Evolutionary conservation across 92 coral and sea anemone genomes (phyloP), one percentile per base, ranked within the genome.

Genomic region (Porites cylindrica): DNA sequence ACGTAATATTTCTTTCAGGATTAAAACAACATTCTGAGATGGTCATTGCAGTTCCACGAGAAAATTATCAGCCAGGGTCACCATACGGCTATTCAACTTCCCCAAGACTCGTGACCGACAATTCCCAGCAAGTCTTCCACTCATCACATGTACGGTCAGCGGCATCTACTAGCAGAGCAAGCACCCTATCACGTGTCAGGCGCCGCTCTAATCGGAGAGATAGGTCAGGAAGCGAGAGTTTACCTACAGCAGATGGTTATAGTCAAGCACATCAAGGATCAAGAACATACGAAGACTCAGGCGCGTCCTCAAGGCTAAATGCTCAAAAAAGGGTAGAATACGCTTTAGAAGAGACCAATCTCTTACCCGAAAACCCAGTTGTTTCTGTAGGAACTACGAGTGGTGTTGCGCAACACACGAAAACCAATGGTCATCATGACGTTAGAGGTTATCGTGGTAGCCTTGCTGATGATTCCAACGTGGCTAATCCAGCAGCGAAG

Each of bases 1-100:
- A 8, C 8, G 17, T 69, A 6, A 18, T 17, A 23, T 58, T 82
- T n/a, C 6, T 29, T 70, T n/a, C 52, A 82, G 86, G 59, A 19
- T 47, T 2, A 18, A 70, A 76, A 70, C 86, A 82, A 5, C 70
- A 82, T 19, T 21, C 86, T 71, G 78, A 82, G 58, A 82, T 70
- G 78, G 50, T 60, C 23, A 58, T 70, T 6, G 43, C 51, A 26
- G 32, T 82, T 18, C 59, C 78, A 32, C 43, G 29, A 13, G 78
- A 82, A 10, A 56, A 13, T 43, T 8, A 21, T 50, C 75, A 82
- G 23, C 81, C 81, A 77, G 66, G 69, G 17, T 7, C 69, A 21
- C 19, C 58, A 7, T 47, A 68, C 53, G 62, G 38, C 10, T 43
- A 53, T 58, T 52, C 24, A 14, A 51, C 86, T 70, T 82, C 86